Base-by-base conservation (phyloP, 2,113 vertebrate species). In the Aegotheles bennettii region DNA sequence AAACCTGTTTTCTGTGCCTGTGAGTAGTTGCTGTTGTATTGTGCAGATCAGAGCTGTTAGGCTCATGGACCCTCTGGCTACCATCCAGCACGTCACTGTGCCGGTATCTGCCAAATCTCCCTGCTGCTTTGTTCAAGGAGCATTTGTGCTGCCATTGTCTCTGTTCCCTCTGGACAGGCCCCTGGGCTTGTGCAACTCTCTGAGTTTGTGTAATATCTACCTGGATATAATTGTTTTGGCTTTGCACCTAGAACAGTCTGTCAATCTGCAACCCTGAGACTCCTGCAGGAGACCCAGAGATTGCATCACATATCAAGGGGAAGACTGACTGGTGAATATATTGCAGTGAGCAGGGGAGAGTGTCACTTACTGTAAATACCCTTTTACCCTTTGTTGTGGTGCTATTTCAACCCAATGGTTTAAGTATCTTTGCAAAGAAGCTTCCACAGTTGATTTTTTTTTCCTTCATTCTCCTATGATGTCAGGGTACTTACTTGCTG, bases 221-320 rank as follows among this genome's bases (percentile, higher is more conserved):
- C 82, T 83, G 71, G 59, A 33, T 48, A 19, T 84, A 84, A 96
- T 92, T 75, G 81, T 51, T 94, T 82, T 87, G 82, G 81, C 89
- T 90, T 77, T 81, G 64, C 25, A 84, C 53, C 60, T 51, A 47
- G 90, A 90, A 93, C 92, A 90, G 16, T 64, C 88, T 88, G 84
- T 89, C 78, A 65, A 7, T 64, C 26, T 77, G 57, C 77, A 93
- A 38, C 13, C 24, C 63, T 0, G 0, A 84, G 92, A 93, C 50
- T 89, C 47, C 64, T 84, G 60, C 68, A 78, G 82, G 76, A 89
- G 83, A 82, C 59, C 59, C 56, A 64, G 59, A 36, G 79, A 88
- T 84, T 93, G 85, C 75, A 92, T 67, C 51, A 38, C 38, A 2
- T n/a, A 54, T 50, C 33, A 80, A 78, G 70, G 50, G 60, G 75